phyloP scores from a whole-genome alignment of 2,797 vertebrate species.

The Acanthiza pusilla region DNA sequence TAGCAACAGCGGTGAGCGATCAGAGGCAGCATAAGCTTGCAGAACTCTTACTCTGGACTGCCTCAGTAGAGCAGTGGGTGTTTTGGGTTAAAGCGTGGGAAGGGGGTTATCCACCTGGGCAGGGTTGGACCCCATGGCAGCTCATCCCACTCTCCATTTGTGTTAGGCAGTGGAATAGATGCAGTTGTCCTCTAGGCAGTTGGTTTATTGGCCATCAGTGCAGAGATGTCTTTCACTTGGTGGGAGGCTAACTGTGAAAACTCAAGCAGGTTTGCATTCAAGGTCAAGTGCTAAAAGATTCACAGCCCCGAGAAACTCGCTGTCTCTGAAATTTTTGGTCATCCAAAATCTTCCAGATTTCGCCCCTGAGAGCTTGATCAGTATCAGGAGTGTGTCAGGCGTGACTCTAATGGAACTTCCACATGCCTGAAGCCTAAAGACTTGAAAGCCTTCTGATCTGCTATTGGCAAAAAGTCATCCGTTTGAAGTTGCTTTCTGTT shows the following conservation, averaged over 20 bases:
- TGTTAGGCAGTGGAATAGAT: not conserved
- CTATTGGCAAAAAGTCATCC: not conserved
- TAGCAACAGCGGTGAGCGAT: not conserved
- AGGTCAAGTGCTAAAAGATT: not conserved
- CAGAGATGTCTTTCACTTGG: not conserved
- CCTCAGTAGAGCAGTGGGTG: not conserved
- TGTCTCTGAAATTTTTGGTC: not conserved
- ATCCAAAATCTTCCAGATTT: not conserved
- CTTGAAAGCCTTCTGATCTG: not conserved
- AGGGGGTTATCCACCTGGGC: not conserved
- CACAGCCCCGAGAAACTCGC: not conserved
- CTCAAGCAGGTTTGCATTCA: not conserved
- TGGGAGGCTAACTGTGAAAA: not conserved
- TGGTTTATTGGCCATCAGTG: not conserved
- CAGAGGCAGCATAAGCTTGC: rapidly evolving
- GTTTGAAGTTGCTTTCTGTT: not conserved
- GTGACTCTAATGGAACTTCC: not conserved
- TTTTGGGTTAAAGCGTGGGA: not conserved
- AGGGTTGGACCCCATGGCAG: not conserved
- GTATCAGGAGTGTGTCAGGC: not conserved
- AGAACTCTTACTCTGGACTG: not conserved
- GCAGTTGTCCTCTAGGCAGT: not conserved
- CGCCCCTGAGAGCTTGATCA: not conserved
- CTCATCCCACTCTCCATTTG: rapidly evolving
- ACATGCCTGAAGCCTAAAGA: not conserved